phyloP scores from a whole-genome alignment of 2,113 vertebrate genomes.

The Hoplias malabaricus region DNA sequence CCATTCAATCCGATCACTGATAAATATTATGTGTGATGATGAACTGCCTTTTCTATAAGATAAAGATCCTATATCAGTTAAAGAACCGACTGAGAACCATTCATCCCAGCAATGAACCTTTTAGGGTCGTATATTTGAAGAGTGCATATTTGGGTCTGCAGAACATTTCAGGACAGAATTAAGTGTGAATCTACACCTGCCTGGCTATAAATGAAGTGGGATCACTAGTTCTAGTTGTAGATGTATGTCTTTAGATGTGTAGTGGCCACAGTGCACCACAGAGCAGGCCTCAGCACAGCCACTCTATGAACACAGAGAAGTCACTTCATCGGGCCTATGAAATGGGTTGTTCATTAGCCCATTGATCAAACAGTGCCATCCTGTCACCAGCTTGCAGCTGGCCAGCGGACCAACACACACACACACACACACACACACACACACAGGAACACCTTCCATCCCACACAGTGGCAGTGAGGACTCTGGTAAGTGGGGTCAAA shows the following conservation, averaged over 20 bases:
- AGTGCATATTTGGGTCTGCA: not conserved
- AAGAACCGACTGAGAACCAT: too few relatives aligned
- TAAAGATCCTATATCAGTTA: too few relatives aligned
- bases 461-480: constrained; percentile 65
- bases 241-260: constrained; percentile 40
- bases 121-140: too few relatives aligned
- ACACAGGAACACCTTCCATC: constrained; percentile 52
- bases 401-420: constrained; percentile 60
- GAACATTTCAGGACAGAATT: not conserved
- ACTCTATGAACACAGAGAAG: constrained; percentile 50
- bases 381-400: constrained; percentile 79
- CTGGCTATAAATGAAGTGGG: not conserved
- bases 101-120: not conserved
- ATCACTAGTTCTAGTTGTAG: not conserved
- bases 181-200: not conserved
- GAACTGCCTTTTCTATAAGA: too few relatives aligned
- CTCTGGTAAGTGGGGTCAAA: constrained; percentile 80
- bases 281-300: constrained; percentile 32
- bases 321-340: constrained; percentile 74
- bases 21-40: too few relatives aligned
- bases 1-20: too few relatives aligned
- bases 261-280: constrained; percentile 25
- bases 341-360: constrained; percentile 78
- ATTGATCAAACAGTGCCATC: constrained; percentile 81
- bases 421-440: constrained; percentile 56